Evolutionary conservation across 2,888 invertebrate species (phyloP).

Genomic region (Brachypalpus laphriformis): DNA sequence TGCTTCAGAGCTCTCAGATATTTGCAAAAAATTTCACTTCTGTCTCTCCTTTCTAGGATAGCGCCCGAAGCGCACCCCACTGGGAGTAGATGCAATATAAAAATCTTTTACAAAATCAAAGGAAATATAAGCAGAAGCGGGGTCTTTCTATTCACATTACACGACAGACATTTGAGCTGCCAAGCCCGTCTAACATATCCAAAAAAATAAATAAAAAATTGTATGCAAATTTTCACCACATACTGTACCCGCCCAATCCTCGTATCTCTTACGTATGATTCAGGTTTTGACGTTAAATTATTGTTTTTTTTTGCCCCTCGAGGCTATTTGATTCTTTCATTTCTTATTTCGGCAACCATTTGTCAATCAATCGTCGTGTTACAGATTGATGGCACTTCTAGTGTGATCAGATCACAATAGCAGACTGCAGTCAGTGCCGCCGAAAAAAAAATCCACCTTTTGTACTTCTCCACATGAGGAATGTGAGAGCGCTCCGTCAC

Average conservation of each 20-base stretch:
- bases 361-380: constrained; percentile 67
- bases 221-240: constrained; percentile 27
- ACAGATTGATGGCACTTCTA: constrained; percentile 66
- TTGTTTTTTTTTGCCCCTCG: constrained; percentile 41
- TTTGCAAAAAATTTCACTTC: too few relatives aligned
- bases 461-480: constrained; percentile 31
- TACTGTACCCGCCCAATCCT: background rate
- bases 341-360: constrained; percentile 55
- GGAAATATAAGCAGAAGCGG: too few relatives aligned
- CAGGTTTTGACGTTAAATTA: constrained; percentile 58
- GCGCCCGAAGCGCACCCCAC: too few relatives aligned
- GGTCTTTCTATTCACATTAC: too few relatives aligned
- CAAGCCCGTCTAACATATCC: too few relatives aligned
- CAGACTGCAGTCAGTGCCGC: constrained; percentile 12
- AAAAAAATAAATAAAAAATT: too few relatives aligned
- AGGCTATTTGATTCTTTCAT: constrained; percentile 12
- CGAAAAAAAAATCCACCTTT: constrained; percentile 19
- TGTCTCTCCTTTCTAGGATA: too few relatives aligned
- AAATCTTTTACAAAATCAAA: too few relatives aligned
- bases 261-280: constrained; percentile 5
- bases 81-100: too few relatives aligned
- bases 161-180: too few relatives aligned
- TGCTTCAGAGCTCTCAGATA: too few relatives aligned
- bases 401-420: constrained; percentile 49
- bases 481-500: constrained; percentile 31